phyloP scores from a whole-genome alignment of 2,888 invertebrate species.

The Pachydiplax longipennis region DNA sequence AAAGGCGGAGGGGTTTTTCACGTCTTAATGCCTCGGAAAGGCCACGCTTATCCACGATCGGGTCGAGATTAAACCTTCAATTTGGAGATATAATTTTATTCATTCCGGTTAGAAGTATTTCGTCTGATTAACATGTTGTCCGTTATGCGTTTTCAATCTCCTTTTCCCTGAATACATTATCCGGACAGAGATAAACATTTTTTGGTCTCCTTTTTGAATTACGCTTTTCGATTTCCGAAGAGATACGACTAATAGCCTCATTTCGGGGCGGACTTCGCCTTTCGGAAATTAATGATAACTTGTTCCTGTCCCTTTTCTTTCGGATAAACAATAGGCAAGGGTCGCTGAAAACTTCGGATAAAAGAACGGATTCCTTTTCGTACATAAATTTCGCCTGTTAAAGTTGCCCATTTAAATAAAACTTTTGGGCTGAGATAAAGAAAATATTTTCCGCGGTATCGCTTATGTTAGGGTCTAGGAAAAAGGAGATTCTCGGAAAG shows the following conservation, averaged over 20 bases:
- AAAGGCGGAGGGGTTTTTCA: neutral
- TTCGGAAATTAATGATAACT: neutral
- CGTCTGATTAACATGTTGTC: neutral
- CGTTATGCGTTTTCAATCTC: neutral
- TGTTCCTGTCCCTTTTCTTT: no score
- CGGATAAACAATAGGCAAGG: no score
- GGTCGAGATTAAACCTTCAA: neutral
- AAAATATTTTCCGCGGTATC: no score
- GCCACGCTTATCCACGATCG: neutral
- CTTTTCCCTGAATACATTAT: neutral
- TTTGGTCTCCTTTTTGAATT: neutral
- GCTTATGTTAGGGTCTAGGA: no score
- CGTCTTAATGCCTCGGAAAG: constrained; percentile 14
- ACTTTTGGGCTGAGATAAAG: no score
- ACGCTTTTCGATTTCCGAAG: neutral
- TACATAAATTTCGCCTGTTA: no score
- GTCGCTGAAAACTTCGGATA: no score
- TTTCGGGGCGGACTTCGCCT: neutral
- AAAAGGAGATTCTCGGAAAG: no score
- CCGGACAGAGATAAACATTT: neutral
- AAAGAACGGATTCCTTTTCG: no score
- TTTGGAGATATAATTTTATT: neutral
- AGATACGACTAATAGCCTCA: neutral
- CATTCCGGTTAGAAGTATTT: neutral
- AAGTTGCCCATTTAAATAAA: no score